Base-by-base conservation (phyloP, 2,113 vertebrate genomes). In the Microcebus murinus region DNA sequence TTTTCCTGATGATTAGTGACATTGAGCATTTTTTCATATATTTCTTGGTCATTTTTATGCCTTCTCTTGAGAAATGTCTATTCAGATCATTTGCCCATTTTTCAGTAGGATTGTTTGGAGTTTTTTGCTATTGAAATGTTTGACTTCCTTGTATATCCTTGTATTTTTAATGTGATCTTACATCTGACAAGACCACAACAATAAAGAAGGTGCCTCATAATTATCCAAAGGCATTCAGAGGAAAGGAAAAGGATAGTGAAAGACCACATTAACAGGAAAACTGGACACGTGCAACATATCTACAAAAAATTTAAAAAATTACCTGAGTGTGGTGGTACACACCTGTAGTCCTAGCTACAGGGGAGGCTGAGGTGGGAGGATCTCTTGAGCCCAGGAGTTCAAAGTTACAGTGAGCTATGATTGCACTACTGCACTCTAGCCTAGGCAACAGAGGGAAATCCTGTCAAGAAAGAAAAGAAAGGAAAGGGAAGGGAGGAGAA, bases 171-270 rank as follows among this genome's bases (percentile, higher is more conserved):
- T 76, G 45, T 97, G 63, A 90, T 39, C n/a, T 84, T 63, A 94
- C 65, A 87, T 80, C 80, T 96, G 70, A 95, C 76, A 87, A 96
- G 50, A 20, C 57, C 57, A 84, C 65, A 84, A 70, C 59, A 88
- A 55, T 92, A 96, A 94, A 39, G 42, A n/a, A 81, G 45, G 65
- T 84, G 36, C 67, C 45, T 84, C 71, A 36, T 90, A 71, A 87
- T 84, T 96, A 87, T 81, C 65, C 45, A 94, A 90, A 89, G 79
- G 84, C 81, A 97, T 95, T 77, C 85, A 92, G 34, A 92, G 55
- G n/a, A 81, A 91, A 85, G 59, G 15, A 85, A 96, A 95, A 96
- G 3, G 45, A 76, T 70, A 29, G 18, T 45, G 15, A 90, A 96
- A 91, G 48, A 34, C 65, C 59, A 96, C 9, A 17, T 82, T 90